A percentile compares a stretch with the other conserved stretches of the same genome.
Evolutionary conservation across 2,113 vertebrate genomes (phyloP).

Genomic region (Nanorana parkeri): DNA sequence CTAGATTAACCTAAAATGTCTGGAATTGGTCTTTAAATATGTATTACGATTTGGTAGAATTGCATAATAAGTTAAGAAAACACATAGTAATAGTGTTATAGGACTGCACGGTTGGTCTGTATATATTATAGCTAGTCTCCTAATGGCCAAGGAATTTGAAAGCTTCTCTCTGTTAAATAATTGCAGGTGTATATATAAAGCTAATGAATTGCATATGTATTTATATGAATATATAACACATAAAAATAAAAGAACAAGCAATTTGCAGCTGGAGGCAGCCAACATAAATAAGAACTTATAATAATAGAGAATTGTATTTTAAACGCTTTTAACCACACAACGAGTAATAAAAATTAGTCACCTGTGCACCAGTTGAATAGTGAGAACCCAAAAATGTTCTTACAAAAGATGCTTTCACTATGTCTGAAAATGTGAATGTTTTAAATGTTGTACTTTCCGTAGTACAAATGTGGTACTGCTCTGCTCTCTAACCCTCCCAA

Average conservation of each 20-base stretch:
- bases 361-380: background rate
- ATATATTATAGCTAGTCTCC: background rate
- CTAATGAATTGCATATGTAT: slow-evolving; percentile 9
- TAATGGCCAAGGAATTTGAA: background rate
- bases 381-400: background rate
- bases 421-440: too few species aligned
- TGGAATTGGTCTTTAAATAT: too few species aligned
- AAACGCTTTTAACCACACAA: slow-evolving; percentile 13
- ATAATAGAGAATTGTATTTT: background rate
- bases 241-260: background rate
- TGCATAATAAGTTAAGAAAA: too few species aligned
- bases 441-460: background rate
- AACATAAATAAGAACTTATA: background rate
- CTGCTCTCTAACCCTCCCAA: too few species aligned
- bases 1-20: too few species aligned
- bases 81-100: background rate
- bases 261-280: background rate
- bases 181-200: slow-evolving; percentile 7
- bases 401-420: background rate
- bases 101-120: background rate
- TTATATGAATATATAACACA: background rate
- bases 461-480: too few species aligned
- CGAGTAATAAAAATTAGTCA: background rate
- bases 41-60: too few species aligned
- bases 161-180: slow-evolving; percentile 2